Base-by-base conservation (phyloP, 2,888 invertebrate genomes). In the Heliconius charithonia region DNA sequence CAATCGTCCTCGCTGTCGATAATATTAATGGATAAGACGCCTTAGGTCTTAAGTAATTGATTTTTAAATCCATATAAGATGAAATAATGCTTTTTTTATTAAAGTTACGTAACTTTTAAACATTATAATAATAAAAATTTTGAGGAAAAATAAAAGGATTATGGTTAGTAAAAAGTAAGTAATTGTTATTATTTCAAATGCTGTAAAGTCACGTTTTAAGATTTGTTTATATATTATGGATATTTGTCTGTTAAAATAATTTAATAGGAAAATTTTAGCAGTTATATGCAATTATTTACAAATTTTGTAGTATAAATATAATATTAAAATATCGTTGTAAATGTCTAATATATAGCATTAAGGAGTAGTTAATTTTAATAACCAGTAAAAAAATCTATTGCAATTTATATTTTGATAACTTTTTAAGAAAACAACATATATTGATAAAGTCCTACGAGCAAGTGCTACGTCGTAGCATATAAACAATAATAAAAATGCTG, bases 391-490 rank as follows among this genome's bases (percentile, higher is more conserved):
- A 69, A 25, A 16, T 45, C 13, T 45, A n/a, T 63, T 25, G 27
- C 9, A 25, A 51, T 51, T 10, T 32, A 45, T 13, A 25, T 41
- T 41, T 67, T 41, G 3, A 69, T 37, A 4, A 37, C 27, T 59
- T 63, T 76, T 29, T 32, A 27, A 32, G 19, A 32, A 29, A 56
- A 13, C 32, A 32, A 2, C 0, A 6, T 19, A 27, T 59, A 37
- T 37, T 73, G 4, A 25, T 41, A 27, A 74, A 19, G 27, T 22
- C 41, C 66, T 66, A 74, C 73, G 74, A 67, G 27, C 32, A 67
- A 29, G 56, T 78, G 84, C 86, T 86, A 86, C 86, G 86, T 37
- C 85, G 85, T 86, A 86, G 85, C 83, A 71, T n/a, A 71, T n/a
- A 45, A 37, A n/a, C 3, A 25, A 32, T 29, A 56, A 25, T 75